Evolutionary conservation across 2,797 vertebrate genomes (phyloP), one percentile per base, ranked within the genome.

Genomic region (Eospalax fontanierii): DNA sequence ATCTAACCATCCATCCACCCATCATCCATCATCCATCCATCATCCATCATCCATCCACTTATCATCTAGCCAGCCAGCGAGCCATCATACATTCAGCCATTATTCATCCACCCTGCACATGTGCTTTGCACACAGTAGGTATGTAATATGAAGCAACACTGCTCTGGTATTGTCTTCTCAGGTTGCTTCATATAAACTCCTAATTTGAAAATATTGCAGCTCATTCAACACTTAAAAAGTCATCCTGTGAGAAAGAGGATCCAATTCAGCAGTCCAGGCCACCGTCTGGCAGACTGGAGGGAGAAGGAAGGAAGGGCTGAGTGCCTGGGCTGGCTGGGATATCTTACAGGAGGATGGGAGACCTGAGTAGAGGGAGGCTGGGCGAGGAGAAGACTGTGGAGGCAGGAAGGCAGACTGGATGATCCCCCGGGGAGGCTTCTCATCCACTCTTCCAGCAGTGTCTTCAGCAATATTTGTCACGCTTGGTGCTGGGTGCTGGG

Each of bases 41-140:
- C 40, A 59, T 24, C 54, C 19, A 26, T 8, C 18, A 33, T 18
- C 54, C 54, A 59, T 59, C 11, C 50, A 59, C 40, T 24, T 14
- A 28, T 22, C n/a, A 35, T 61, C n/a, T n/a, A 2, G n/a, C n/a
- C n/a, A n/a, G n/a, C n/a, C 35, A 61, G 16, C 11, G 10, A 76
- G 19, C 59, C 46, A 54, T 4, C 57, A 63, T 30, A 24, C 50
- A 18, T 9, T 3, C 2, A 28, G 54, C 22, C 33, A 81, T 38
- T 28, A 16, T 40, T 26, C 28, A 14, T 22, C 19, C 12, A 9
- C 8, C 38, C 24, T 6, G 6, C 6, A 26, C 40, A 0, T 1
- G 11, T 15, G 38, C 68, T 38, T 59, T 61, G 33, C 16, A 22
- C 24, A 1, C 7, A 15, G 57, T 2, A n/a, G 38, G 63, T 14